A percentile compares a stretch with the other conserved stretches of the same genome.
phyloP scores from a whole-genome alignment of 30 jellyfish, hydroid and myxozoan species.

The Chironex yamaguchii region DNA sequence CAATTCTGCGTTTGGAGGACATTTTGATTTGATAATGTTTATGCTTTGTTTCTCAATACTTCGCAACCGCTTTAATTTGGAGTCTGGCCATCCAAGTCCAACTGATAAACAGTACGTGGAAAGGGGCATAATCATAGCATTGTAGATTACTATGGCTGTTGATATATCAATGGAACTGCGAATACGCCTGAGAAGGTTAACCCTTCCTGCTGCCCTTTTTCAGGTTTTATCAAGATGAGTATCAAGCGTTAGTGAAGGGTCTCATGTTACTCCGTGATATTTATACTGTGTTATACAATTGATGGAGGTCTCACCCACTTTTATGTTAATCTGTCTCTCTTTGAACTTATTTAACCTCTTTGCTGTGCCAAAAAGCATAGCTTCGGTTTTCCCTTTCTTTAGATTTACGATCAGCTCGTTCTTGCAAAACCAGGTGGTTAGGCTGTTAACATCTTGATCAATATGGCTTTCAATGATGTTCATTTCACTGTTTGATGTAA shows the following conservation, averaged over 20 bases:
- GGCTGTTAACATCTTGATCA: background rate
- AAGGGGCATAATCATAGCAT: slow-evolving; percentile 32
- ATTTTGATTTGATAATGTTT: too few species aligned
- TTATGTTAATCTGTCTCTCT: background rate
- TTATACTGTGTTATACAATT: background rate
- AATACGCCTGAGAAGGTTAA: background rate
- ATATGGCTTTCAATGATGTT: background rate
- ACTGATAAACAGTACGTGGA: slow-evolving; percentile 8
- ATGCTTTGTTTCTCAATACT: background rate
- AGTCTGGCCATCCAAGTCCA: background rate
- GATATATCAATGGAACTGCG: background rate
- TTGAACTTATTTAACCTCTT: background rate
- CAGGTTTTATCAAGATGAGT: too few species aligned
- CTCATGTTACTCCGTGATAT: background rate
- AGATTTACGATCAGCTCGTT: background rate
- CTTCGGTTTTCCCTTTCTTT: background rate
- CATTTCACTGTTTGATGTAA: background rate
- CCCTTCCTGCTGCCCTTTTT: too few species aligned
- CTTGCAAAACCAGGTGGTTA: background rate
- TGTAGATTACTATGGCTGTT: slow-evolving; percentile 26
- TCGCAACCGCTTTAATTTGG: background rate
- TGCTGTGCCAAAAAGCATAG: background rate
- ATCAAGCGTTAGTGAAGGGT: too few species aligned
- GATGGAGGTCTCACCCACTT: background rate
- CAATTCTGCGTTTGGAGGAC: background rate